phyloP scores from a whole-genome alignment of 1,140 invertebrate species.

The Pogonomyrmex californicus region DNA sequence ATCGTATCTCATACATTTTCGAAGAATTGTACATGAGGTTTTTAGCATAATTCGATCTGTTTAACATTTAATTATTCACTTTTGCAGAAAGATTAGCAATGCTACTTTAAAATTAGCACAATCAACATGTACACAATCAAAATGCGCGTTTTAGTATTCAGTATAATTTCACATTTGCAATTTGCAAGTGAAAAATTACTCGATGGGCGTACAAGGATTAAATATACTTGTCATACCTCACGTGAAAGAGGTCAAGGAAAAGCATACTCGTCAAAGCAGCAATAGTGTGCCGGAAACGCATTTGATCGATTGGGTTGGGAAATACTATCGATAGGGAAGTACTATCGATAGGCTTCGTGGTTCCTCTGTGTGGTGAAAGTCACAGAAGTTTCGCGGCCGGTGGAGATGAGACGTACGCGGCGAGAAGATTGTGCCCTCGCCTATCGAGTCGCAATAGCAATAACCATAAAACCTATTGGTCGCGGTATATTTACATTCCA shows the following conservation, averaged over 20 bases:
- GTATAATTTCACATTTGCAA: neutral
- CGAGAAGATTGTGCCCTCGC: constrained; percentile 30
- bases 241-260: constrained; percentile 2
- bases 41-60: neutral
- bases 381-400: constrained; percentile 56
- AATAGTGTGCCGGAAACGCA: neutral
- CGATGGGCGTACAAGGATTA: neutral
- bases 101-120: neutral
- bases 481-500: constrained; percentile 79
- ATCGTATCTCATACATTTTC: neutral
- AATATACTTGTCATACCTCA: neutral
- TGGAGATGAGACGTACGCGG: neutral
- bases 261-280: neutral
- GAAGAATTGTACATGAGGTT: neutral
- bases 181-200: neutral
- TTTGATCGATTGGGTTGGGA: constrained; percentile 15
- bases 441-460: constrained; percentile 61
- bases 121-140: neutral
- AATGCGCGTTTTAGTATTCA: neutral
- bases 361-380: constrained; percentile 66
- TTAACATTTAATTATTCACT: neutral
- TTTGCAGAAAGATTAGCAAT: neutral
- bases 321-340: constrained; percentile 23
- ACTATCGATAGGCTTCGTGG: neutral
- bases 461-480: constrained; percentile 80